Evolutionary conservation across 2,797 vertebrate species (phyloP).

Genomic region (Uromys caudimaculatus): DNA sequence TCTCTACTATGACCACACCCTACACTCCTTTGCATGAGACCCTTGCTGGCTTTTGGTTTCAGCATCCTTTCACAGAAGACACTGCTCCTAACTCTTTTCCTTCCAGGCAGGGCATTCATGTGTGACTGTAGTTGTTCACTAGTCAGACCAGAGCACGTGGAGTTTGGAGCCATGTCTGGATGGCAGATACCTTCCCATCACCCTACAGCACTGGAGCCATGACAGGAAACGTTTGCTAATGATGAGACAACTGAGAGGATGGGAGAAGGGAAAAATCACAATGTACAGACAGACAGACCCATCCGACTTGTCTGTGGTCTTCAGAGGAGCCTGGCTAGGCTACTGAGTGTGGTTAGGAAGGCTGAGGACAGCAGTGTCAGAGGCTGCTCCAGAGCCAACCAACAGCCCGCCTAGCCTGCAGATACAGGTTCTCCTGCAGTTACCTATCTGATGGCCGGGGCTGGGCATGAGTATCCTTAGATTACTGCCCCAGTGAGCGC

Average conservation of each 20-base stretch:
- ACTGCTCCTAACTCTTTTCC: background rate
- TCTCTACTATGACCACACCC: background rate
- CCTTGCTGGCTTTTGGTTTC: background rate
- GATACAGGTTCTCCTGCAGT: constrained; percentile 69
- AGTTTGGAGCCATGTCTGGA: accelerated
- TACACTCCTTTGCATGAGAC: background rate
- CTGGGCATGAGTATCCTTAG: constrained; percentile 91
- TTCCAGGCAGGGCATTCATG: accelerated
- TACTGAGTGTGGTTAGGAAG: background rate
- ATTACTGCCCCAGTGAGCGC: constrained; percentile 86
- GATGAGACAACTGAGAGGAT: background rate
- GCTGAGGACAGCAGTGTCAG: background rate
- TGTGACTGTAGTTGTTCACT: background rate
- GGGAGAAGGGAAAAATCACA: background rate
- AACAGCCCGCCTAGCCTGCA: accelerated
- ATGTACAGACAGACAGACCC: background rate
- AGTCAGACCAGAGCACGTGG: accelerated
- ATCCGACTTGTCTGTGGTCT: background rate
- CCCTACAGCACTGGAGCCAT: background rate
- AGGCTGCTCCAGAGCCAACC: background rate
- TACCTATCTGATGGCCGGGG: constrained; percentile 87
- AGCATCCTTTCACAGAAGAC: background rate
- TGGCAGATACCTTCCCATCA: background rate
- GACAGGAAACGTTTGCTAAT: background rate
- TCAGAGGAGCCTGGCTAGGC: background rate